Percentiles rank a stretch among this genome's conserved stretches.
Evolutionary conservation across 2,797 vertebrate species (phyloP).

Genomic region (Cyprinella venusta): DNA sequence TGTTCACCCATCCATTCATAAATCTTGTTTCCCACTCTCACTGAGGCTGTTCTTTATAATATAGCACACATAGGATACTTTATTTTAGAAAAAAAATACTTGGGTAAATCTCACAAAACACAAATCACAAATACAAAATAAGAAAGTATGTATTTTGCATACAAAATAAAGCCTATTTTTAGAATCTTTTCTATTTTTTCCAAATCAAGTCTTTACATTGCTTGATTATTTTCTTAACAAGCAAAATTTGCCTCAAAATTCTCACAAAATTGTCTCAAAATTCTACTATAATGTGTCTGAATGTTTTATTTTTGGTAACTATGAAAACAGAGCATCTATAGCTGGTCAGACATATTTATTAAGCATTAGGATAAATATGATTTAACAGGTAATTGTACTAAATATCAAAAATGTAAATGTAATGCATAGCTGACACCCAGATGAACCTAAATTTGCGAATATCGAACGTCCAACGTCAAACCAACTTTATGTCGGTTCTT

Average conservation of each 20-base stretch:
- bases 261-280: too few species aligned
- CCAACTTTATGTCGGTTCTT: too few species aligned
- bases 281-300: not conserved
- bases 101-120: not conserved
- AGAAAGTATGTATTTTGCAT: too few species aligned
- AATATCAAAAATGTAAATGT: too few species aligned
- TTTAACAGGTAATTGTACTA: too few species aligned
- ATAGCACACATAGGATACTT: not conserved
- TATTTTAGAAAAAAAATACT: not conserved
- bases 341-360: not conserved
- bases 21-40: slow-evolving; percentile 22
- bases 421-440: too few species aligned
- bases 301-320: not conserved
- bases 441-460: too few species aligned
- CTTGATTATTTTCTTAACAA: not conserved
- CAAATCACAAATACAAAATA: not conserved
- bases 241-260: not conserved
- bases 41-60: not conserved
- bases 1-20: slow-evolving; percentile 12
- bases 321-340: not conserved
- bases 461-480: too few species aligned
- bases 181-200: not conserved
- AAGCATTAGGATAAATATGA: too few species aligned
- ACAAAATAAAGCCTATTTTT: not conserved
- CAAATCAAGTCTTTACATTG: not conserved